Evolutionary conservation across 2,113 vertebrate genomes (phyloP).

Genomic region (Apaloderma vittatum): DNA sequence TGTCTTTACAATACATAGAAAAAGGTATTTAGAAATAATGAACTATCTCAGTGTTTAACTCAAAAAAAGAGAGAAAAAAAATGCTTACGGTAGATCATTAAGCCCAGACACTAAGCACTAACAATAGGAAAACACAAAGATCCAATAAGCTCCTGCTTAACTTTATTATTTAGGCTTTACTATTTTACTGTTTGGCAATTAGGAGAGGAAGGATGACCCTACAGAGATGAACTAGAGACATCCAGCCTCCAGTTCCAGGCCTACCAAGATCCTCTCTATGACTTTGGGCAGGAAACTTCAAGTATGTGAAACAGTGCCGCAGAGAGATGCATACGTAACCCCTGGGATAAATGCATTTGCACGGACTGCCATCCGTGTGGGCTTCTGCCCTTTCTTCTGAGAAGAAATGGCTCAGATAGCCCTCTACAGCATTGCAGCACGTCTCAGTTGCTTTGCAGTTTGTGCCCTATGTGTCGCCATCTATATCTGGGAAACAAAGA

Average conservation of each 20-base stretch:
- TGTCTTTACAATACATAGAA: neutral
- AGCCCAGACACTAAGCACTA: neutral
- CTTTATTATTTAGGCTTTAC: neutral
- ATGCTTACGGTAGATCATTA: neutral
- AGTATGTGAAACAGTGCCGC: neutral
- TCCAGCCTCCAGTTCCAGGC: neutral
- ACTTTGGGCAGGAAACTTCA: neutral
- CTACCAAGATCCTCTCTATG: neutral
- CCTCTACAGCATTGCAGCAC: neutral
- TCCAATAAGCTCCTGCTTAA: neutral
- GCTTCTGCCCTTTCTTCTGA: neutral
- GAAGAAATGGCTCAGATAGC: neutral
- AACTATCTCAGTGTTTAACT: neutral
- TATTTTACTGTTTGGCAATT: neutral
- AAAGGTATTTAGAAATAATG: neutral
- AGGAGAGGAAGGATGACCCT: conserved; percentile 1
- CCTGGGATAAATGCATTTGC: neutral
- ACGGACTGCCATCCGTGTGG: rapidly evolving
- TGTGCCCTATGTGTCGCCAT: neutral
- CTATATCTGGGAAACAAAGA: neutral
- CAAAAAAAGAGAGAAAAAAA: neutral
- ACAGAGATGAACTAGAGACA: neutral
- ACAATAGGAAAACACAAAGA: neutral
- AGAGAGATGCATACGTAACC: neutral
- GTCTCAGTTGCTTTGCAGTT: neutral